Percentiles rank a stretch among this genome's conserved stretches.
These are phyloP conservation scores for Gnathonemus longibarbis DNA, from an alignment of 2,113 vertebrate species.

Conservation along the genomic window DNA sequence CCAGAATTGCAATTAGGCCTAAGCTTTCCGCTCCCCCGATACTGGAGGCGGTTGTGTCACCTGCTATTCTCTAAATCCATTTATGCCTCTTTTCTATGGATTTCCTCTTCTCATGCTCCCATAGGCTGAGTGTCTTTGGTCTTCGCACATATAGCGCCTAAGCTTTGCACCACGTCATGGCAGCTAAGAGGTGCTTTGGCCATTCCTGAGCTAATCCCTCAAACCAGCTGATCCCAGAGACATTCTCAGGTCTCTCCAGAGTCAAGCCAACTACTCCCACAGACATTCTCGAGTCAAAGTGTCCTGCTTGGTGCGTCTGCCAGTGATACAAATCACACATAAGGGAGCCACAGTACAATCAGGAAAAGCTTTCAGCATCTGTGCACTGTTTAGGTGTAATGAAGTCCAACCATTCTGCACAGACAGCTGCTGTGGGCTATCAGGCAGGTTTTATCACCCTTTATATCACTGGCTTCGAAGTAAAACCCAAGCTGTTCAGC, in stretches of 20 bases:
- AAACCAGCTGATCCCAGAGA: not conserved
- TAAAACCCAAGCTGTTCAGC: not conserved
- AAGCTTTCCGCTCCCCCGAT: not conserved
- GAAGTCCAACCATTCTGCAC: not conserved
- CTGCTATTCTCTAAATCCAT: not conserved
- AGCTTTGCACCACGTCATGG: not conserved
- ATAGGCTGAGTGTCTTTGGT: not conserved
- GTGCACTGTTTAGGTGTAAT: not conserved
- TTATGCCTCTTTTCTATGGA: not conserved
- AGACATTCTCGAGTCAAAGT: not conserved
- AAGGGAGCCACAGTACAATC: not conserved
- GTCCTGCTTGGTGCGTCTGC: not conserved
- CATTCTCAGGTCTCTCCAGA: not conserved
- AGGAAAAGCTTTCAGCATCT: not conserved
- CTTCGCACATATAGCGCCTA: not conserved
- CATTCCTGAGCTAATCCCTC: not conserved
- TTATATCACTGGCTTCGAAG: not conserved
- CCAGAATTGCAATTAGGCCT: not conserved
- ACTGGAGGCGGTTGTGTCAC: not conserved
- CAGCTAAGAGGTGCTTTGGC: not conserved
- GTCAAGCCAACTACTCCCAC: not conserved
- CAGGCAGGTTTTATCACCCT: not conserved
- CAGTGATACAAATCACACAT: not conserved
- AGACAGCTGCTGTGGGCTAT: not conserved
- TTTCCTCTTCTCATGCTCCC: not conserved